Base-by-base conservation (phyloP, 2,797 vertebrate genomes). In the Sebastes hubbsi region DNA sequence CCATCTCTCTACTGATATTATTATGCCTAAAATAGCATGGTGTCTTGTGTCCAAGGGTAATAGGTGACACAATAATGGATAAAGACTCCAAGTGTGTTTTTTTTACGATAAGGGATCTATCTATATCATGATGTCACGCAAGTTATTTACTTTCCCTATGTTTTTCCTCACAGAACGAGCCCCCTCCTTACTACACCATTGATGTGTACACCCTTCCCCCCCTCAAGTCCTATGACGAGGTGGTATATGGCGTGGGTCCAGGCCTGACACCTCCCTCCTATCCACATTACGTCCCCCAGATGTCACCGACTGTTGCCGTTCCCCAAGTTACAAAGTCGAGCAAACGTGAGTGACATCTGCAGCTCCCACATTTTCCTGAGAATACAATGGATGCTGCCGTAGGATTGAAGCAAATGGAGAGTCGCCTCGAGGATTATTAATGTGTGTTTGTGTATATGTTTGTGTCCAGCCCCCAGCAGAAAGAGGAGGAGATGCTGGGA, bases 281-380 rank as follows among this genome's bases (percentile, higher is more conserved):
- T 7, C 94, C 92, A 0, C 70, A 78, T 36, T 96, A 95, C 83
- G 81, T 95, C 75, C 92, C 92, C 20, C 92, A 89, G 83, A 89
- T 92, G 46, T 13, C 78, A 10, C 63, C 84, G 5, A 55, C 80
- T 10, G 86, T 87, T 49, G 27, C 38, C 11, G n/a, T 32, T 30
- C 71, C 91, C 7, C 78, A 77, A 29, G 74, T 93, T 69, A 58
- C 79, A n/a, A 82, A 72, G 22, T 22, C 79, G 3, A 67, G 30
- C 69, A 61, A 13, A 77, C 12, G 93, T 95, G 76, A 94, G 94
- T 90, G 59, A 61, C 25, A 25, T 4, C 34, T 2, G 1, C 70
- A 58, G 22, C 22, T 14, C 3, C 27, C 5, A 16, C 14, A 60
- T 58, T 81, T 75, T 36, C 20, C 16, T 27, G 5, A 32, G 5